Evolutionary conservation across 2,113 vertebrate genomes (phyloP), one percentile per base, ranked within the genome.

Genomic region (Poeciliopsis prolifica): DNA sequence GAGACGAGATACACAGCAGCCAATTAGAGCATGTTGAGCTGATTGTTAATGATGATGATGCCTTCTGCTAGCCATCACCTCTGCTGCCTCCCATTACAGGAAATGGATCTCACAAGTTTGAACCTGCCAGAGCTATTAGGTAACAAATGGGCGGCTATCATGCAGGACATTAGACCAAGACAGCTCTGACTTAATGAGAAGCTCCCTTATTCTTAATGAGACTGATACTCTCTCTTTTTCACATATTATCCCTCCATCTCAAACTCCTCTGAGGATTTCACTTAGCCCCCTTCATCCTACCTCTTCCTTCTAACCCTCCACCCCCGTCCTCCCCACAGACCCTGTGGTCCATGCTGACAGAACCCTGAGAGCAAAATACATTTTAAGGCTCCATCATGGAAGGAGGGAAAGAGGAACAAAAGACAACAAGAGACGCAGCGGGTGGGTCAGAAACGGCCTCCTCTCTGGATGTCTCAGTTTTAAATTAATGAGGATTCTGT

Each of bases 401-500:
- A 93, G 74, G 77, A 69, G 68, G 58, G 44, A 75, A 33, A 17
- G 63, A 54, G 72, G 74, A 71, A 68, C 69, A 60, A 72, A 81
- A 85, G 76, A 84, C 65, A 61, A 83, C 75, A 79, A 84, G 84
- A 82, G 67, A 93, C 86, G 75, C 58, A 81, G 80, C 70, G 82
- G 77, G 86, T 74, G 87, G 86, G 86, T 87, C 85, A 86, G 83
- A 65, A 75, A 80, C 82, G 64, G 66, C 74, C 84, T 87, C 40
- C 65, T 70, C 79, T 80, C 82, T 88, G 76, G 94, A 93, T 93
- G 94, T 96, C 94, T 95, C 94, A 94, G 96, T 83, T 90, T 96
- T 96, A 96, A 96, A 96, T 97, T 96, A 98, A 97, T 96, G 95
- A 97, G 95, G 86, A 95, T 95, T 92, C 95, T 93, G 92, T 96